Conservation (phyloP, 1,140 invertebrate species). For the Tribolium castaneum region DNA sequence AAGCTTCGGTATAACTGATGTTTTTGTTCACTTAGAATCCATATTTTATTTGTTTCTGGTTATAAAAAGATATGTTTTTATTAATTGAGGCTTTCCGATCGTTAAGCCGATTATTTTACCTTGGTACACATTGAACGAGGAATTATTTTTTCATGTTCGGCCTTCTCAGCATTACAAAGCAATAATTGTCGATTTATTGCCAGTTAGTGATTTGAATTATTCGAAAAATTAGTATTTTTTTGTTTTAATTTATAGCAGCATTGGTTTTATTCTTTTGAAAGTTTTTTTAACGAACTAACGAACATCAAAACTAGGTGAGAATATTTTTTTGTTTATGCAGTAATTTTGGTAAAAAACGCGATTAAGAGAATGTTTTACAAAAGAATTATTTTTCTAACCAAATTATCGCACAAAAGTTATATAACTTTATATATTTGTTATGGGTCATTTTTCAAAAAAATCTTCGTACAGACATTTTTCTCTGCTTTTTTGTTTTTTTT, state of each 20-base stretch:
- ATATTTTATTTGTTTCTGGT: conserved; percentile 9
- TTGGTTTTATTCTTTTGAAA: too few species aligned
- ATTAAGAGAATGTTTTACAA: too few species aligned
- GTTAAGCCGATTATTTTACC: conserved; percentile 5
- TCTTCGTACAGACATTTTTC: too few species aligned
- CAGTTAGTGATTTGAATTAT: background rate
- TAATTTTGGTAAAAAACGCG: too few species aligned
- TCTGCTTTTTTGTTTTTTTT: too few species aligned
- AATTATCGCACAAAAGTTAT: too few species aligned
- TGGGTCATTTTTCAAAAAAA: too few species aligned
- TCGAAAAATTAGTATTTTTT: too few species aligned
- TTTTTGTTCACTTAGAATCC: background rate
- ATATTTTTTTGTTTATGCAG: background rate
- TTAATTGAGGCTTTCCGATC: background rate
- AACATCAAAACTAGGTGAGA: background rate
- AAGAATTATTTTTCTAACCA: too few species aligned
- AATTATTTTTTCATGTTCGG: background rate
- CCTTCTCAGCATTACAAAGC: background rate
- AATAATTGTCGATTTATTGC: background rate
- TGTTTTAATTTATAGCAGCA: too few species aligned
- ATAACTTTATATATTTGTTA: too few species aligned
- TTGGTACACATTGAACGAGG: conserved; percentile 1
- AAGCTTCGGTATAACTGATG: background rate
- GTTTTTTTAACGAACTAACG: too few species aligned
- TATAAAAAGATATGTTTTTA: conserved; percentile 18